phyloP scores from a whole-genome alignment of 2,113 vertebrate species.

The Eptesicus fuscus region DNA sequence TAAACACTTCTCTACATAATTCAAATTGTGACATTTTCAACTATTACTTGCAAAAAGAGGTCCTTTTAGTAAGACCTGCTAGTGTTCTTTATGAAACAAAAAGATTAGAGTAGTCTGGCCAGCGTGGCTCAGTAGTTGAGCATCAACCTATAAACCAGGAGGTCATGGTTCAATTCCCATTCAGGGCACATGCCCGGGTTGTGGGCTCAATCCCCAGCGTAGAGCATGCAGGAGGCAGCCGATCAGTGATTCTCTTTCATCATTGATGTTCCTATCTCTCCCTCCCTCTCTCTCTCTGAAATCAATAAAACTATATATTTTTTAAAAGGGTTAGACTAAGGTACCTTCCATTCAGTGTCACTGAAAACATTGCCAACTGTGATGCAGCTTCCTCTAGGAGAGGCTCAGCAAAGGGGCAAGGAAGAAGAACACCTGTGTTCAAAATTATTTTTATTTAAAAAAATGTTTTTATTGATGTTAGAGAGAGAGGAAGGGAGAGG shows the following conservation, averaged over 20 bases:
- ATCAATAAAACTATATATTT: no score
- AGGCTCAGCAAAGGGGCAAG: neutral
- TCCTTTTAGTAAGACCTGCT: neutral
- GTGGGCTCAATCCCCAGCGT: no score
- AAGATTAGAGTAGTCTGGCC: neutral
- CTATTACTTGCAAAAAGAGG: neutral
- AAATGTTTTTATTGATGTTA: no score
- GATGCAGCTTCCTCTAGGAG: neutral
- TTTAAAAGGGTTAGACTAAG: neutral
- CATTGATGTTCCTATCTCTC: no score
- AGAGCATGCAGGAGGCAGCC: no score
- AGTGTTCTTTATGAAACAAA: neutral
- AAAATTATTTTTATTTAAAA: neutral
- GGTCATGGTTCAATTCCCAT: no score
- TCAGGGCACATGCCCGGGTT: no score
- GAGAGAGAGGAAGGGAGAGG: no score
- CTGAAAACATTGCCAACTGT: neutral
- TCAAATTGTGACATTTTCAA: constrained; percentile 40
- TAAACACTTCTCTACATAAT: neutral
- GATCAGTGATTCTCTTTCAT: no score
- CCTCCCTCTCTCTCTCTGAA: no score
- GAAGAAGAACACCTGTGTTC: neutral
- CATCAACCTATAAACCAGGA: no score
- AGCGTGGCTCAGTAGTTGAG: no score
- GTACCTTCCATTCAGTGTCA: neutral